Base-by-base conservation (phyloP, 2,888 invertebrate species). In the Drosophila lacicola region DNA sequence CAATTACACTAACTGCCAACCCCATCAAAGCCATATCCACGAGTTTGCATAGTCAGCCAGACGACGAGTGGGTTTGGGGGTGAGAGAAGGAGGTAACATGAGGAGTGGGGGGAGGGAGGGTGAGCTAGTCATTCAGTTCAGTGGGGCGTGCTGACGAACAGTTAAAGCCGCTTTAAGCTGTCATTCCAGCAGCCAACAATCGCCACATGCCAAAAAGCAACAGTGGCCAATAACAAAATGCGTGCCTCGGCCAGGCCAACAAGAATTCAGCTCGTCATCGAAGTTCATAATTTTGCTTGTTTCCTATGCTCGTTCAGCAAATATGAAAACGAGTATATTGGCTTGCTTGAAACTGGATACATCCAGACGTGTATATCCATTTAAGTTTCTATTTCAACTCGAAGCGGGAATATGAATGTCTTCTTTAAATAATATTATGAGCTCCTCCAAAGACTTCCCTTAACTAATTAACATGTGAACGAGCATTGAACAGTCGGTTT, bases 131-230 rank as follows among this genome's bases (percentile, higher is more conserved):
- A 69, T 51, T 46, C 34, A 41, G 66, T 57, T 51, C 82, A 73
- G 57, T 69, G 76, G 65, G 61, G 73, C 82, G 70, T 84, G 82
- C 72, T 77, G 56, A 69, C 71, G 84, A 72, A 70, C 79, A 74
- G 80, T 87, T 84, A 80, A 87, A 80, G 82, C 80, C 71, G 74
- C 87, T 84, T 87, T 79, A 83, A 89, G 89, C 74, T 57, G 42
- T 29, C 65, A 61, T 58, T 70, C 56, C 21, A 45, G 49, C 19
- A 17, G 17, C 76, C 56, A 58, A 66, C 63, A 70, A 61, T 60
- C 63, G 74, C 70, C 74, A 47, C 45, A 72, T 58, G 66, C 61
- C 54, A 62, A 53, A 68, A 47, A 34, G 53, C 60, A 70, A 61
- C 50, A 58, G 46, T 62, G 60, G 69, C 53, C 63, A 68, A 60